A percentile compares a stretch with the other conserved stretches of the same genome.
Conservation (phyloP, 2,888 invertebrate genomes). For the Drosophila villosipedis region DNA sequence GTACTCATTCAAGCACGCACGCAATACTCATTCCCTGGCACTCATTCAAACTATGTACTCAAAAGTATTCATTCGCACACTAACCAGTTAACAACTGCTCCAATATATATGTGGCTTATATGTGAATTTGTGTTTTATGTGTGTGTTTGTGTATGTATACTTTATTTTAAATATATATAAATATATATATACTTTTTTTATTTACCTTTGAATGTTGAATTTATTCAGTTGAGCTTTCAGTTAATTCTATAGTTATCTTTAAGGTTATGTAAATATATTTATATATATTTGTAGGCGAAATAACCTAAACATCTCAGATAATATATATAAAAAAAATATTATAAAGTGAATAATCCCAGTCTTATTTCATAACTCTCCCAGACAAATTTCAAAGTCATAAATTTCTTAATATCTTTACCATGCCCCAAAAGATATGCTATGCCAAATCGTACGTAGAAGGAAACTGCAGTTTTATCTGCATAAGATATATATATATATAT, state of each 20-base stretch:
- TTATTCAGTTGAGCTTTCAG: neutral
- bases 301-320: neutral
- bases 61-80: conserved; percentile 21
- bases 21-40: conserved; percentile 7
- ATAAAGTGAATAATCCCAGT: neutral
- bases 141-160: neutral
- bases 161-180: neutral
- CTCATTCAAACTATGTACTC: conserved; percentile 13
- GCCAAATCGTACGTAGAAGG: neutral
- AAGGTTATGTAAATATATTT: too few species aligned
- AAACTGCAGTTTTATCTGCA: neutral
- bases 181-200: neutral
- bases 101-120: neutral
- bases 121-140: neutral
- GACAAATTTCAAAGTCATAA: neutral
- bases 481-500: neutral
- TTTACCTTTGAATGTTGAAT: neutral
- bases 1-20: conserved; percentile 2
- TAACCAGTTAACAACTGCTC: conserved; percentile 17
- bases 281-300: neutral
- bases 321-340: neutral
- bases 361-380: neutral
- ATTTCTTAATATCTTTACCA: neutral
- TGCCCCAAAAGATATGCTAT: conserved; percentile 12
- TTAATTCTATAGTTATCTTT: neutral